Conservation (phyloP, 2,888 invertebrate genomes). For the Caenorhabditis virilis region DNA sequence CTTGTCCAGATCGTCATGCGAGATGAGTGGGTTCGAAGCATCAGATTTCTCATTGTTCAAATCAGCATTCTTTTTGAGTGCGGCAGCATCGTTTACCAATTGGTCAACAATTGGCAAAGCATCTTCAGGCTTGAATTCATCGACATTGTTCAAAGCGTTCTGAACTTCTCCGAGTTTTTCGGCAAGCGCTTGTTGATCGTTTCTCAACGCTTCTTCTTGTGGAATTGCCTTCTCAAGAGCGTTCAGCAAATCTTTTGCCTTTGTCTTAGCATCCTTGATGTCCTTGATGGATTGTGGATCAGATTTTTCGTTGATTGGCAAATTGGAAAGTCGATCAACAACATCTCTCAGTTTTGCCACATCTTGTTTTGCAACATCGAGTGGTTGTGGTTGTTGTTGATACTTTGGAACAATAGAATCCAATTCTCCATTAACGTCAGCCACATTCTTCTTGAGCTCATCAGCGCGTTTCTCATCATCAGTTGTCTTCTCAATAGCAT, state of each 20-base stretch:
- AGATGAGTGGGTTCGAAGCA: constrained; percentile 10
- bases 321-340: constrained; percentile 8
- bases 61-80: constrained; percentile 10
- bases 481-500: constrained; percentile 27
- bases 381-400: constrained; percentile 23
- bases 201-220: constrained; percentile 4
- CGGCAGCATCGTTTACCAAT: constrained; percentile 10
- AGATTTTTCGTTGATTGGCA: background rate
- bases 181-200: constrained; percentile 3
- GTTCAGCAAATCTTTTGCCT: constrained; percentile 12
- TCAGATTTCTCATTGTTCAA: constrained; percentile 9
- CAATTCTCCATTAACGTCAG: constrained; percentile 17
- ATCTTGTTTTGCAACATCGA: constrained; percentile 31
- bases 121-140: constrained; percentile 3
- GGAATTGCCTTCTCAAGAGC: constrained; percentile 11
- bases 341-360: constrained; percentile 19
- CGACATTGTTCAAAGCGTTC: background rate
- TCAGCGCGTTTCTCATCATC: constrained; percentile 35
- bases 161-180: constrained; percentile 2
- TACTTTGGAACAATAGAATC: constrained; percentile 36
- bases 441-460: constrained; percentile 20
- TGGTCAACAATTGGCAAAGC: constrained; percentile 18
- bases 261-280: constrained; percentile 18
- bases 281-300: constrained; percentile 15
- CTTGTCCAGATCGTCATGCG: constrained; percentile 31